A percentile compares a stretch with the other conserved stretches of the same genome.
Conservation (phyloP, 2,113 vertebrate species). For the Pelodiscus sinensis region DNA sequence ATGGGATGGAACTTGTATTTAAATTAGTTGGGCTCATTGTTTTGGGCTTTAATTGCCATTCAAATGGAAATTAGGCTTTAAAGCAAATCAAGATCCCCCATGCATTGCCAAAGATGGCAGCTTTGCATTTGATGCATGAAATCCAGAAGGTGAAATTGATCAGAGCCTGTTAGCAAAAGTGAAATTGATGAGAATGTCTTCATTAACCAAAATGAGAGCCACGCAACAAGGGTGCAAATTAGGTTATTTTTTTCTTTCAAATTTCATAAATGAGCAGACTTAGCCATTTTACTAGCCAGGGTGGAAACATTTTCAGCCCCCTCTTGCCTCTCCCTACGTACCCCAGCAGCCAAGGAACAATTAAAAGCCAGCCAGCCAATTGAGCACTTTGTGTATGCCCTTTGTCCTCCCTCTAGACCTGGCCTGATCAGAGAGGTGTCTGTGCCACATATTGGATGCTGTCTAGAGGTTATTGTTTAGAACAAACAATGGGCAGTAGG, state of each 20-base stretch:
- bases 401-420: background rate
- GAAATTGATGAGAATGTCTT: background rate
- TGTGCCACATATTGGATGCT: background rate
- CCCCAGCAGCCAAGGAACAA: background rate
- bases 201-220: background rate
- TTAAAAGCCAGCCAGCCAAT: background rate
- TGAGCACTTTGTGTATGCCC: background rate
- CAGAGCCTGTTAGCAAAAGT: background rate
- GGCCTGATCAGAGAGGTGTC: background rate
- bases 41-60: background rate
- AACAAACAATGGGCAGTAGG: background rate
- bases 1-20: background rate
- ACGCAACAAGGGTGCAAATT: background rate
- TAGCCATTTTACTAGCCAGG: background rate
- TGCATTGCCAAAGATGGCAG: background rate
- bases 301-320: background rate
- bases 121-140: background rate
- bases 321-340: background rate
- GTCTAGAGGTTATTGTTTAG: background rate
- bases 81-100: background rate
- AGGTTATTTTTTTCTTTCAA: background rate
- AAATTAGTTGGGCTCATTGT: background rate
- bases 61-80: background rate
- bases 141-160: background rate
- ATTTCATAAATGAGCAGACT: background rate